phyloP scores from a whole-genome alignment of 2,888 invertebrate genomes.

The Hyppa rectilinea region DNA sequence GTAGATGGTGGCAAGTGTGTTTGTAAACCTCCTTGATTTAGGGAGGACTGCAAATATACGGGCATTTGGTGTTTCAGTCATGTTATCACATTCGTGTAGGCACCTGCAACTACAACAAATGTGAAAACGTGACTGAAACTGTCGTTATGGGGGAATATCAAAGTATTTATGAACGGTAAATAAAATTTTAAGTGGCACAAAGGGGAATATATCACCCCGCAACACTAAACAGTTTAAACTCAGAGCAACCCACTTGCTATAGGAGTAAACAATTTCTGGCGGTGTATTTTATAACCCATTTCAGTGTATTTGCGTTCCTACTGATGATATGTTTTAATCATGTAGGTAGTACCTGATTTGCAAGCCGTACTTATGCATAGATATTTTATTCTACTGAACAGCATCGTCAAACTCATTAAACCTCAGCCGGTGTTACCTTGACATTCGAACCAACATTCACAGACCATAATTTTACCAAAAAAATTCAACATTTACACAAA shows the following conservation, averaged over 20 bases:
- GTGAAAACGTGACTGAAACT: background rate
- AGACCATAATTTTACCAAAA: conserved; percentile 15
- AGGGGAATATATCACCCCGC: background rate
- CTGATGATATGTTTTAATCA: background rate
- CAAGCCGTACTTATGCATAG: background rate
- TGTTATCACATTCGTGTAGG: background rate
- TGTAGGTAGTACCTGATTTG: background rate
- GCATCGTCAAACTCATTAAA: background rate
- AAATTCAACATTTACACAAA: conserved; percentile 52
- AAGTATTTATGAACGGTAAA: background rate
- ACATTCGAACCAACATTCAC: conserved; percentile 29
- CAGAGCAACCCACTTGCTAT: background rate
- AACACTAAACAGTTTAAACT: background rate
- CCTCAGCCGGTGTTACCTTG: conserved; percentile 2
- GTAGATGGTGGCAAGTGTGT: conserved; percentile 22
- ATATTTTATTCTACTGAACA: background rate
- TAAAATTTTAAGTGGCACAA: background rate
- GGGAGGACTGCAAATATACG: background rate
- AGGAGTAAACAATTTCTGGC: background rate
- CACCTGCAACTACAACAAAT: background rate
- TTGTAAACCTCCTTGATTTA: conserved; percentile 29
- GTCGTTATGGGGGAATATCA: too few species aligned
- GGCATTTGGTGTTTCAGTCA: background rate
- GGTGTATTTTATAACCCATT: background rate
- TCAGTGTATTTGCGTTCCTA: background rate